A percentile compares a stretch with the other conserved stretches of the same genome.
Conservation (phyloP, 2,797 vertebrate species). For the Falco novaeseelandiae region DNA sequence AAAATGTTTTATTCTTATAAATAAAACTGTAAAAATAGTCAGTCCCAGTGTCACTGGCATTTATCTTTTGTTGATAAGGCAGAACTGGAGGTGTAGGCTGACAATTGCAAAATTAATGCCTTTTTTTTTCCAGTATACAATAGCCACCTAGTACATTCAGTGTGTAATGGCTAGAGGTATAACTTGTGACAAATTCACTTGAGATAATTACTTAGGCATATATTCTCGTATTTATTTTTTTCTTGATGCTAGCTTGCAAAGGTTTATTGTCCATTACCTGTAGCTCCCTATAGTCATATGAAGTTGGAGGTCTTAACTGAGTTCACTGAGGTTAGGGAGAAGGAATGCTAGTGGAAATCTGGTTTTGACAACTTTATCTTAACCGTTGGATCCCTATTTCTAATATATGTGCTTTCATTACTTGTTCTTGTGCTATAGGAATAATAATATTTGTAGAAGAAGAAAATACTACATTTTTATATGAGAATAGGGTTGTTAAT, state of each 20-base stretch:
- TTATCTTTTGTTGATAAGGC: not conserved
- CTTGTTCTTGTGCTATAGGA: not conserved
- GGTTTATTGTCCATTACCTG: not conserved
- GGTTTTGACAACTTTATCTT: not conserved
- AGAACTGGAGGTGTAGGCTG: not conserved
- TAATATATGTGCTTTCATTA: not conserved
- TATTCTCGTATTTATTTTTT: not conserved
- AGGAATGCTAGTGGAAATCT: not conserved
- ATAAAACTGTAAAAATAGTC: not conserved
- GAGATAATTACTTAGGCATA: not conserved
- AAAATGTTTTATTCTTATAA: conserved; percentile 12
- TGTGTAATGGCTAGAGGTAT: not conserved
- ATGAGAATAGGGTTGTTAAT: not conserved
- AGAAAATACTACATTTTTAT: not conserved
- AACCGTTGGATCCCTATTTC: not conserved
- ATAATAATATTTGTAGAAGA: not conserved
- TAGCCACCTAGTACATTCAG: not conserved
- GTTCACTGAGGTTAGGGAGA: not conserved
- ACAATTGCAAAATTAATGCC: not conserved
- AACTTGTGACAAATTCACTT: not conserved
- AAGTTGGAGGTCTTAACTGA: not conserved
- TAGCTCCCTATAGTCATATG: not conserved
- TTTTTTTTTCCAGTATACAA: not conserved
- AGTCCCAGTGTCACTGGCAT: not conserved
- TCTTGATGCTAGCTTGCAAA: not conserved